phyloP scores from a whole-genome alignment of 2,888 invertebrate species.

The Drosophila kuntzei region DNA sequence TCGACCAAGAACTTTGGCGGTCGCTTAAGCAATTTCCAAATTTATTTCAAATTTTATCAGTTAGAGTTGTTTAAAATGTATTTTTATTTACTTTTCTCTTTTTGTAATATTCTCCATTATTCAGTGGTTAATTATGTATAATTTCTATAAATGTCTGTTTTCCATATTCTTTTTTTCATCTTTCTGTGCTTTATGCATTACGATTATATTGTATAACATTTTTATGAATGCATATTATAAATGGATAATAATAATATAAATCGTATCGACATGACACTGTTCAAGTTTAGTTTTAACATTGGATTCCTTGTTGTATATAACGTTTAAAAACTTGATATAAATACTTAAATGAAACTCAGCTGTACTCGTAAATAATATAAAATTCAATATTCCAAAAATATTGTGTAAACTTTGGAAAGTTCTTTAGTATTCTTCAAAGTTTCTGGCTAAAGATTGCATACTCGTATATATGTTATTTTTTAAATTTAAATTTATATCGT shows the following conservation, averaged over 20 bases:
- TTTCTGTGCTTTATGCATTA: constrained; percentile 63
- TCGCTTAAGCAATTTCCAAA: not conserved
- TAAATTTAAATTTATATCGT: constrained; percentile 52
- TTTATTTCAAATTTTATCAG: not conserved
- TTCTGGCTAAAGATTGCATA: constrained; percentile 37
- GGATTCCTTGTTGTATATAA: constrained; percentile 32
- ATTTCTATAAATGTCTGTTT: constrained; percentile 72
- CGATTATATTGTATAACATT: constrained; percentile 74
- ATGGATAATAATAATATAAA: constrained; percentile 66
- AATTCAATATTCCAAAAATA: constrained; percentile 52
- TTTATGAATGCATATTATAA: constrained; percentile 74
- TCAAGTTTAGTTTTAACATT: constrained; percentile 62
- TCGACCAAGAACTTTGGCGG: not conserved
- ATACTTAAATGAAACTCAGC: constrained; percentile 49
- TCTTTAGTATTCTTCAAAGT: constrained; percentile 30
- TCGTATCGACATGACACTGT: constrained; percentile 50
- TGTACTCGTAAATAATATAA: constrained; percentile 41
- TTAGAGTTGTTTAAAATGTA: constrained; percentile 73
- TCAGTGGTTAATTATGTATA: constrained; percentile 76
- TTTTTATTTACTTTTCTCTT: constrained; percentile 62
- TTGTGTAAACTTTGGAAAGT: constrained; percentile 59
- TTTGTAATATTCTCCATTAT: constrained; percentile 70
- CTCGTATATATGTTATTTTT: constrained; percentile 12
- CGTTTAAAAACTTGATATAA: constrained; percentile 38
- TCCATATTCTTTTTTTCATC: constrained; percentile 43